Percentiles rank a stretch among this genome's conserved stretches.
These are phyloP conservation scores for Laspeyria flexula DNA, from an alignment of 2,888 invertebrate species.

Conservation along the genomic window DNA sequence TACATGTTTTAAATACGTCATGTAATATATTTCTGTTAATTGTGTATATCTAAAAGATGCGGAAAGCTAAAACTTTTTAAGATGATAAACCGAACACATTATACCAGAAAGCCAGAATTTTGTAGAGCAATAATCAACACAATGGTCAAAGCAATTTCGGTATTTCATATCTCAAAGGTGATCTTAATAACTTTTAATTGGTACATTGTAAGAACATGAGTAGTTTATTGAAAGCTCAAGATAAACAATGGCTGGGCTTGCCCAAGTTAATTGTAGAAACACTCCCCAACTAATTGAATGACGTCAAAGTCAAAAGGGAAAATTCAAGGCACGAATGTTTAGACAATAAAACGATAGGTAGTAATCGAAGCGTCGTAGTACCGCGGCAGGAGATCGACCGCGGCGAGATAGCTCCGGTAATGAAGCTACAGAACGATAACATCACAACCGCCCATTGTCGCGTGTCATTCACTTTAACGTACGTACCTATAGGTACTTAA, in stretches of 20 bases:
- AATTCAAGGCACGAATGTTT: slow-evolving; percentile 58
- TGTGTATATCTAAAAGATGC: no score
- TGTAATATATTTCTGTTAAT: slow-evolving; percentile 15
- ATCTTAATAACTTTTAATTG: slow-evolving; percentile 17
- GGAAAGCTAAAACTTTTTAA: no score
- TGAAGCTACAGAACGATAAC: slow-evolving; percentile 50
- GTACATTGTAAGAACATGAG: slow-evolving; percentile 7
- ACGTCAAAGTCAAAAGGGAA: slow-evolving; percentile 49
- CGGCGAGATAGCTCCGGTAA: slow-evolving; percentile 48
- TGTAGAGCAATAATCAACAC: slow-evolving; percentile 7
- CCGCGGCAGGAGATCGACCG: slow-evolving; percentile 52
- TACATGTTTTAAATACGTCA: slow-evolving; percentile 7
- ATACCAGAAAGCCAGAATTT: no score
- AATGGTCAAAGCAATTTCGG: slow-evolving; percentile 2
- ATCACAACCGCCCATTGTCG: slow-evolving; percentile 56
- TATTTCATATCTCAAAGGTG: background rate
- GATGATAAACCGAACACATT: no score
- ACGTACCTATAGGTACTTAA: slow-evolving; percentile 7
- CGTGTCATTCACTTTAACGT: slow-evolving; percentile 48
- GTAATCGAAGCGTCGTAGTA: slow-evolving; percentile 51
- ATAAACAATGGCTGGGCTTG: slow-evolving; percentile 38
- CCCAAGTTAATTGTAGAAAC: slow-evolving; percentile 31
- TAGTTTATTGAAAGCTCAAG: slow-evolving; percentile 25
- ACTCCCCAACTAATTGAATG: slow-evolving; percentile 34
- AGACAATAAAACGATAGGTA: slow-evolving; percentile 62